Percentiles rank a stretch among this genome's conserved stretches.
phyloP scores from a whole-genome alignment of 1,140 invertebrate species.

The Drosophila kepulauana region DNA sequence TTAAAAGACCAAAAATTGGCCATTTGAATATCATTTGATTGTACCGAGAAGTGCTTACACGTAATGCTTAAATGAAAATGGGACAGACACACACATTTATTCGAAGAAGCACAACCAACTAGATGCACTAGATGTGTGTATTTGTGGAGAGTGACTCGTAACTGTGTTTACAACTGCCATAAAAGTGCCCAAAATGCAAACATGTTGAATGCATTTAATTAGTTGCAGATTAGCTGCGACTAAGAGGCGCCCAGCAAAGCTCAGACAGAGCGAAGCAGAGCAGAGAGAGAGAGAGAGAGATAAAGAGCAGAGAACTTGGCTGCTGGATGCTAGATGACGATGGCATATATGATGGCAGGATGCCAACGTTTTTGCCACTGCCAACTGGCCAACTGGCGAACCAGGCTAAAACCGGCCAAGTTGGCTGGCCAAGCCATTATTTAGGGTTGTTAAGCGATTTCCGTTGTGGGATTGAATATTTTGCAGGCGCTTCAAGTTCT shows the following conservation, averaged over 20 bases:
- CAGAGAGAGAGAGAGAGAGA: background rate
- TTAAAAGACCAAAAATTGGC: too few species aligned
- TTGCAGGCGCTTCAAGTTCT: constrained; percentile 19
- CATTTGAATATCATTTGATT: too few species aligned
- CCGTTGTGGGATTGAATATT: constrained; percentile 72
- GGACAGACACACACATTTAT: too few species aligned
- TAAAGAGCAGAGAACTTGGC: background rate
- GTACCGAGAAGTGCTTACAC: too few species aligned
- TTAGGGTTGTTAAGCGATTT: constrained; percentile 72
- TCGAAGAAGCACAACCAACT: too few species aligned
- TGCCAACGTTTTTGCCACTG: background rate
- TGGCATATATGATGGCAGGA: background rate
- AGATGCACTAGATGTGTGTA: too few species aligned
- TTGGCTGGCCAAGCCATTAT: constrained; percentile 50
- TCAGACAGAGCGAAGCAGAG: background rate
- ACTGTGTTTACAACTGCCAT: constrained; percentile 31
- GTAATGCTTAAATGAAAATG: too few species aligned
- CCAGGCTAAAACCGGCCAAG: constrained; percentile 1
- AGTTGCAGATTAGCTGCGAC: constrained; percentile 32
- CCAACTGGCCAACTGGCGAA: background rate
- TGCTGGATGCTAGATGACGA: background rate
- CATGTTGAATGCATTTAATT: constrained; percentile 46
- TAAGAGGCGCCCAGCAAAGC: background rate
- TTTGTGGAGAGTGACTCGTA: background rate
- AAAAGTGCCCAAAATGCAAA: constrained; percentile 38